Conservation (phyloP, 2,888 invertebrate species). For the Ecliptopera silaceata region DNA sequence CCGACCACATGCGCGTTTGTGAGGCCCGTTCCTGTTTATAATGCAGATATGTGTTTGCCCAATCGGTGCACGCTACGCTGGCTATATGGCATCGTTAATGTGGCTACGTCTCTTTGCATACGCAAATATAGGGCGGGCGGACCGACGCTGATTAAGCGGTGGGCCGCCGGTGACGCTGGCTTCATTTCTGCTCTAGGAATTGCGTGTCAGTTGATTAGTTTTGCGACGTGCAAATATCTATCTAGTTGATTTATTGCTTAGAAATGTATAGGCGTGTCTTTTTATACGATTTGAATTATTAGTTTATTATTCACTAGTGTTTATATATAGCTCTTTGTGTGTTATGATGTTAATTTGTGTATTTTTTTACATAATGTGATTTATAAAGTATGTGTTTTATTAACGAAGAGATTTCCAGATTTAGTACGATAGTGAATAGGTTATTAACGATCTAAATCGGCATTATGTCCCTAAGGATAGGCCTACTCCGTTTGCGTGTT, state of each 20-base stretch:
- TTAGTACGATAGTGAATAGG: conserved; percentile 7
- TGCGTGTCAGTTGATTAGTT: conserved; percentile 69
- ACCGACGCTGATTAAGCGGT: conserved; percentile 80
- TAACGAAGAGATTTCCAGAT: not conserved
- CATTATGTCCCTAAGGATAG: conserved; percentile 19
- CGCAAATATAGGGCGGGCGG: conserved; percentile 82
- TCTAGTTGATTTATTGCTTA: conserved; percentile 26
- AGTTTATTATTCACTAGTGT: too few relatives aligned
- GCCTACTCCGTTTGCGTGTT: conserved; percentile 18
- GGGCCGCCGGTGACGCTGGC: conserved; percentile 67
- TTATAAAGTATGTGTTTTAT: too few relatives aligned
- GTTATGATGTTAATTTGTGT: too few relatives aligned
- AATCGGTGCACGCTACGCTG: conserved; percentile 82
- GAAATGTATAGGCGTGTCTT: conserved; percentile 23
- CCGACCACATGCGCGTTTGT: conserved; percentile 82
- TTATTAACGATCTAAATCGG: not conserved
- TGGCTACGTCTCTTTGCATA: conserved; percentile 82
- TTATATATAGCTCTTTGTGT: too few relatives aligned
- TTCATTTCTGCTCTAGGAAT: conserved; percentile 70
- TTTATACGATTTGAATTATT: conserved; percentile 7
- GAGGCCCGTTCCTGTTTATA: conserved; percentile 81
- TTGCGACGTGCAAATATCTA: conserved; percentile 44
- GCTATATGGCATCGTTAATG: conserved; percentile 84
- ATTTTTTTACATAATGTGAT: too few relatives aligned
- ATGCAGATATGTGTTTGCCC: conserved; percentile 84